Evolutionary conservation across 2,797 vertebrate genomes (phyloP).

Genomic region (Bucorvus abyssinicus): DNA sequence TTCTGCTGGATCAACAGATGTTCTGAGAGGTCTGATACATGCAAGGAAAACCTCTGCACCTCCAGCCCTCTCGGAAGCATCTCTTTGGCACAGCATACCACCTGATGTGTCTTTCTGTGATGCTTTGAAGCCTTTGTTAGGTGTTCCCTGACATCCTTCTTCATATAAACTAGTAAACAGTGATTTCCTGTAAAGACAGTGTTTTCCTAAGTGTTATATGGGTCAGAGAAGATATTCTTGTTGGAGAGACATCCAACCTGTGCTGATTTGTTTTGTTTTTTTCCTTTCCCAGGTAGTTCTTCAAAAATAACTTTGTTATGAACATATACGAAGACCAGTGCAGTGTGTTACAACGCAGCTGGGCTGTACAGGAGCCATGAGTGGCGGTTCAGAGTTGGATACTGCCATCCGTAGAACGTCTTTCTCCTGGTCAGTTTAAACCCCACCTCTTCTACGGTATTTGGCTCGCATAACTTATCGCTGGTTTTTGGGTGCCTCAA

Average conservation of each 20-base stretch:
- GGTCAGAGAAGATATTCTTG: constrained; percentile 22
- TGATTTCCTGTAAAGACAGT: constrained; percentile 48
- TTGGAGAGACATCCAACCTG: not conserved
- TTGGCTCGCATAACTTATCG: not conserved
- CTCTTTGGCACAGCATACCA: not conserved
- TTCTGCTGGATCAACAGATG: constrained; percentile 61
- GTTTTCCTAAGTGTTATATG: constrained; percentile 11
- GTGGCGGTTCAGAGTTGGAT: not conserved
- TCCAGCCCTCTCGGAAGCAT: not conserved
- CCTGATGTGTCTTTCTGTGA: constrained; percentile 7
- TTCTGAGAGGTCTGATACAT: not conserved
- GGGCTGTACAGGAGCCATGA: not conserved
- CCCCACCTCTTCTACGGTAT: not conserved
- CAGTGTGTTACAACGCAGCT: not conserved
- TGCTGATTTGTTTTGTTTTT: constrained; percentile 12
- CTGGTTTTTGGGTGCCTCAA: not conserved
- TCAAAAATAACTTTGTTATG: not conserved
- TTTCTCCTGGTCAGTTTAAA: not conserved
- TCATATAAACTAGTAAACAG: constrained; percentile 60
- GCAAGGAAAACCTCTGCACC: not conserved
- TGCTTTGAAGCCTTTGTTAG: constrained; percentile 69
- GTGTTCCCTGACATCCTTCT: constrained; percentile 42
- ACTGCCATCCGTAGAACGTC: not conserved
- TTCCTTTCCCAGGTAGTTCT: not conserved
- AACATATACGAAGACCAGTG: not conserved